phyloP scores from a whole-genome alignment of 1,140 invertebrate genomes.

The Sweltsa coloradensis region DNA sequence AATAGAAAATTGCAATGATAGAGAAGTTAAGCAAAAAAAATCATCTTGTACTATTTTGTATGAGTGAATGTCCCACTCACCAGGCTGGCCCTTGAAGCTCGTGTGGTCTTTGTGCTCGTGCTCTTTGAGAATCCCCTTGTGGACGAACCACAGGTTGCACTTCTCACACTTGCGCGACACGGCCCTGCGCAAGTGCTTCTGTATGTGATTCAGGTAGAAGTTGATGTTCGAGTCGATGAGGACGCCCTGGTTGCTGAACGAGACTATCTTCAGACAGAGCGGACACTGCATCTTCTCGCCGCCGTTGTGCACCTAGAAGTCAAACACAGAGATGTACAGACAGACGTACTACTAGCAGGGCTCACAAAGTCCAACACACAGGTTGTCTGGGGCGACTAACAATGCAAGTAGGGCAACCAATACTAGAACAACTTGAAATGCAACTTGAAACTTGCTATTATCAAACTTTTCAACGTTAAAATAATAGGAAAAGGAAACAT shows the following conservation, averaged over 20 bases:
- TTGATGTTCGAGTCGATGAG: slow-evolving; percentile 13
- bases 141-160: slow-evolving; percentile 57
- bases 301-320: slow-evolving; percentile 37
- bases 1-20: too few species aligned
- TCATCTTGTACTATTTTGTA: neutral
- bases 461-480: too few species aligned
- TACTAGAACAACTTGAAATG: too few species aligned
- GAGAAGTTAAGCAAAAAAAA: neutral
- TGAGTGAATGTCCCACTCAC: slow-evolving; percentile 3
- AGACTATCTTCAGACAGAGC: slow-evolving; percentile 51
- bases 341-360: too few species aligned
- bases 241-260: slow-evolving; percentile 12
- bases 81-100: slow-evolving; percentile 12
- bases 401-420: too few species aligned
- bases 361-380: too few species aligned
- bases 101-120: slow-evolving; percentile 28
- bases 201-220: slow-evolving; percentile 23
- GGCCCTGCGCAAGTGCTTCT: slow-evolving; percentile 32
- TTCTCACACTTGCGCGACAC: slow-evolving; percentile 47
- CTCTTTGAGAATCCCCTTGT: slow-evolving; percentile 38
- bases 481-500: too few species aligned
- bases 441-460: too few species aligned
- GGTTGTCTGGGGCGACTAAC: too few species aligned
- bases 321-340: neutral
- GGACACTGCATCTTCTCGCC: slow-evolving; percentile 53